Base-by-base conservation (phyloP, 2,113 vertebrate species). In the Poeciliopsis retropinna region DNA sequence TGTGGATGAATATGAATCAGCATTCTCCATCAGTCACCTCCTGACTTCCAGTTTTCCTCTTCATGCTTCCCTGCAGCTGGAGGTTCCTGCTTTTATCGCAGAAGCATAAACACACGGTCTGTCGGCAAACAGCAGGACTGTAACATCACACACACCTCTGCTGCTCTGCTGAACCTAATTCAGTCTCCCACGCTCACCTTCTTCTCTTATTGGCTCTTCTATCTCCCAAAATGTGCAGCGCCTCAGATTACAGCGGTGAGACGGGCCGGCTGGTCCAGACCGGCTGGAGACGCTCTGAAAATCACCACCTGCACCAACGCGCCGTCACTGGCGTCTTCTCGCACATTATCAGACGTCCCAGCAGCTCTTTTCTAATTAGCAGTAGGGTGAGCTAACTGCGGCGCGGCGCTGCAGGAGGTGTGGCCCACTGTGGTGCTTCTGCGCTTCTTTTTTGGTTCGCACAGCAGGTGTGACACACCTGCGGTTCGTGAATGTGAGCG, bases 291-390 rank as follows among this genome's bases (percentile, higher is more conserved):
- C 64, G 73, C 44, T 30, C 61, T 71, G 78, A 11, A 72, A 86
- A 84, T 84, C 74, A 66, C 77, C 83, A 88, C 82, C 87, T 88
- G 72, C 74, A 75, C 15, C 25, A 31, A 12, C 70, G n/a, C 64
- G 64, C 64, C 30, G 68, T 87, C 82, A 85, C 84, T 73, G 65
- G 34, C 34, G 83, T 89, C 79, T 76, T 47, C 76, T 72, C 51
- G 75, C 30, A 2, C 72, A 72, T 73, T 64, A 80, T 87, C 84
- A 79, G 41, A 27, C 47, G 72, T 61, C 30, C 44, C 74, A 75
- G 84, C 76, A 39, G 74, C 63, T 77, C 73, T 78, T 71, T 41
- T 39, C 4, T 85, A 78, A 88, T 71, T 41, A 84, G 28, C 32
- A 1, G 69, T 25, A 17, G 34, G 0, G 65, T 70, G 62, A 68